Evolutionary conservation across 2,888 invertebrate genomes (phyloP).

Genomic region (Ectropis crepuscularia): DNA sequence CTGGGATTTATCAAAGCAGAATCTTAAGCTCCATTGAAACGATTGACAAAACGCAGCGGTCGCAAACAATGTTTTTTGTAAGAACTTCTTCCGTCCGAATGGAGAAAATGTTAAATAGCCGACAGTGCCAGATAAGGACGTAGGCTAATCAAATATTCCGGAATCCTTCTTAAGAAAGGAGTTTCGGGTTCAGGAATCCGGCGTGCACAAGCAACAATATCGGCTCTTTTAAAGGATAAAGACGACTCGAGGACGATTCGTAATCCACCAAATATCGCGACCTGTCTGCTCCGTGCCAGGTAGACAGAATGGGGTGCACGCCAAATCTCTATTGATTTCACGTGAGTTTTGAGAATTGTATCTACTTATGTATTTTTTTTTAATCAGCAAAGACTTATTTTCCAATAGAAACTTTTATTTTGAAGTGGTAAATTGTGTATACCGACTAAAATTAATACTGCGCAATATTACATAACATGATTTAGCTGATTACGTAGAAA

Average conservation of each 20-base stretch:
- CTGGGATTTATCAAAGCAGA: conserved; percentile 33
- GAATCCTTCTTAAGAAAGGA: conserved; percentile 72
- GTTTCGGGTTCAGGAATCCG: conserved; percentile 57
- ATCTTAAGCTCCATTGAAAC: conserved; percentile 47
- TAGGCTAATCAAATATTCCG: conserved; percentile 78
- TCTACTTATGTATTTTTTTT: conserved; percentile 4
- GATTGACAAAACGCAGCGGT: conserved; percentile 50
- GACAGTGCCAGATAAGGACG: conserved; percentile 73
- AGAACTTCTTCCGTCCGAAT: conserved; percentile 56
- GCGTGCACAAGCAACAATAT: conserved; percentile 77
- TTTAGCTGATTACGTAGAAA: no score
- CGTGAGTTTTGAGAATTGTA: not conserved
- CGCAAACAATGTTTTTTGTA: conserved; percentile 58
- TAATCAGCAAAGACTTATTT: not conserved
- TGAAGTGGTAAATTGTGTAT: no score
- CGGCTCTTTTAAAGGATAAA: conserved; percentile 75
- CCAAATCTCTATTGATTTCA: conserved; percentile 24
- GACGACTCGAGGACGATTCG: conserved; percentile 68
- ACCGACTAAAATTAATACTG: no score
- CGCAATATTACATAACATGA: no score
- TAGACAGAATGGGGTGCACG: conserved; percentile 38
- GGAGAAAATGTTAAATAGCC: conserved; percentile 68
- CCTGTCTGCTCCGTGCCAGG: conserved; percentile 55
- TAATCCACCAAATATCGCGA: conserved; percentile 69
- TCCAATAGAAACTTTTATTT: no score